Percentiles rank a stretch among this genome's conserved stretches.
These are phyloP conservation scores for Hololepta plana DNA, from an alignment of 2,888 invertebrate species.

Conservation along the genomic window DNA sequence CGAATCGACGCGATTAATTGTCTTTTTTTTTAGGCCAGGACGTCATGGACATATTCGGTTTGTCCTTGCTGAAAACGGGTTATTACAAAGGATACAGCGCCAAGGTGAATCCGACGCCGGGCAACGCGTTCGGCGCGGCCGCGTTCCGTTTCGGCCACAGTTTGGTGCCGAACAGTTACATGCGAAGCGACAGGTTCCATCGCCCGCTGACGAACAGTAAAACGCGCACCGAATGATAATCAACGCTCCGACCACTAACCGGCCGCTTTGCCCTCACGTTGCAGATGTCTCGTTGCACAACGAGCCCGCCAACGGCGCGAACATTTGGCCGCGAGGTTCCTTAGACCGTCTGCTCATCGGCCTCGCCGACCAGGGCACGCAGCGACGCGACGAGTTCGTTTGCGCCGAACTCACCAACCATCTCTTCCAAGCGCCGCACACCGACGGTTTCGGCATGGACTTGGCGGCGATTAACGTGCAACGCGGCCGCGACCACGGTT, in stretches of 20 bases:
- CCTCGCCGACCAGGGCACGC: conserved; percentile 56
- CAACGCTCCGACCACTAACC: not conserved
- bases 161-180: conserved; percentile 60
- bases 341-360: conserved; percentile 64
- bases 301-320: conserved; percentile 51
- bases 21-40: conserved; percentile 44
- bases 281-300: conserved; percentile 65
- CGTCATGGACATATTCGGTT: conserved; percentile 56
- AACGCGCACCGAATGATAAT: no score
- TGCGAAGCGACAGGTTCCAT: conserved; percentile 53
- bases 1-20: not conserved
- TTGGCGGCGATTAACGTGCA: conserved; percentile 78
- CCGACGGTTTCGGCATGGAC: conserved; percentile 59
- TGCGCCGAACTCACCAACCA: conserved; percentile 67
- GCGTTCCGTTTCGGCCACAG: conserved; percentile 81
- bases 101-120: conserved; percentile 52
- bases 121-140: conserved; percentile 63
- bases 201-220: conserved; percentile 52
- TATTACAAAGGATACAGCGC: conserved; percentile 53
- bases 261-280: no score
- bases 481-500: conserved; percentile 71
- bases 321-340: conserved; percentile 59
- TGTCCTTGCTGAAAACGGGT: conserved; percentile 47
- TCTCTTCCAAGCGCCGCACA: conserved; percentile 54
- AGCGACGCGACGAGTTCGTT: conserved; percentile 67